Percentiles rank a stretch among this genome's conserved stretches.
Conservation (phyloP, 1,140 invertebrate species). For the Calephelis virginiensis region DNA sequence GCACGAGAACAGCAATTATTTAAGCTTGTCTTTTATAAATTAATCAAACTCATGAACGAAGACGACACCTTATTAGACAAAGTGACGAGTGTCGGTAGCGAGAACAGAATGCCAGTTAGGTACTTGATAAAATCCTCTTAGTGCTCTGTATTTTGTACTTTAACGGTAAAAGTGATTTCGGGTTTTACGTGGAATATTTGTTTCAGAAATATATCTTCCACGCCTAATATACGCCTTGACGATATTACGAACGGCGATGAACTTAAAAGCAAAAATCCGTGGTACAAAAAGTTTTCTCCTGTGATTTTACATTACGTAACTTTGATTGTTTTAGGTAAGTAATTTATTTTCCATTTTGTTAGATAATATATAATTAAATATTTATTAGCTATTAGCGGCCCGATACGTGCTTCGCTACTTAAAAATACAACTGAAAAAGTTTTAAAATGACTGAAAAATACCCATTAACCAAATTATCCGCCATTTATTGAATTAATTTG, state of each 20-base stretch:
- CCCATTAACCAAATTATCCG: too few relatives aligned
- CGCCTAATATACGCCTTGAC: constrained; percentile 22
- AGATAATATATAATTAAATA: not conserved
- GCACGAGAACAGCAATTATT: constrained; percentile 28
- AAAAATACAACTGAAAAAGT: too few relatives aligned
- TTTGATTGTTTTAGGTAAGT: constrained; percentile 52
- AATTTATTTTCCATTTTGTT: not conserved
- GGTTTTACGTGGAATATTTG: not conserved
- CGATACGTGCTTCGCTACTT: too few relatives aligned
- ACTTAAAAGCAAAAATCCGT: constrained; percentile 35
- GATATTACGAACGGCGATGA: constrained; percentile 39
- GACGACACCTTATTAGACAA: constrained; percentile 46
- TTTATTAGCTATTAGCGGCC: too few relatives aligned
- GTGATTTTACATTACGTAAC: constrained; percentile 43
- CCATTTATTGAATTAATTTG: too few relatives aligned
- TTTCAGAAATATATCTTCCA: not conserved
- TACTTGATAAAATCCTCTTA: constrained; percentile 9
- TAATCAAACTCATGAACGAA: constrained; percentile 54
- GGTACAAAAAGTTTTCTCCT: constrained; percentile 28
- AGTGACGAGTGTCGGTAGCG: constrained; percentile 28
- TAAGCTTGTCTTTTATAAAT: constrained; percentile 39
- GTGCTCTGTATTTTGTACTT: not conserved
- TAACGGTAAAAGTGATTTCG: not conserved
- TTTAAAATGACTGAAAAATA: too few relatives aligned
- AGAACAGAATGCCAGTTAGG: constrained; percentile 31